phyloP scores from a whole-genome alignment of 2,797 vertebrate species.

The Crocidura indochinensis region DNA sequence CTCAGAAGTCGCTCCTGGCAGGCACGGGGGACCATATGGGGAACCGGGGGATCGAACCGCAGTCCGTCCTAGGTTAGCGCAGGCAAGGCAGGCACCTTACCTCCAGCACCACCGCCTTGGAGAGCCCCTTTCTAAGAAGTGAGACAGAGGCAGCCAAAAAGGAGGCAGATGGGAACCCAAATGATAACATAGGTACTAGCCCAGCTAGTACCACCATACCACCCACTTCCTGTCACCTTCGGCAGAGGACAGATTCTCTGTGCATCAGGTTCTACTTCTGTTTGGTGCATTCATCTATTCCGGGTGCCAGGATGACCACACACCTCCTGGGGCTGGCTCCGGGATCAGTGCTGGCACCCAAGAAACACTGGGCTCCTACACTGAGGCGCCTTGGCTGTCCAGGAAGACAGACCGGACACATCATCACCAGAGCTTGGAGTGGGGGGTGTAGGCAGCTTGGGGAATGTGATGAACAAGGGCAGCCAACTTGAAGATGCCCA shows the following conservation, averaged over 20 bases:
- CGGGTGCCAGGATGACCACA: background rate
- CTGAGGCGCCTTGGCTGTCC: conserved; percentile 67
- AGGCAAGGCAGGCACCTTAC: no score
- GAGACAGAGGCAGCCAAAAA: background rate
- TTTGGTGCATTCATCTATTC: background rate
- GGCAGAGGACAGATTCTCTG: conserved; percentile 28
- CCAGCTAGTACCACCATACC: background rate
- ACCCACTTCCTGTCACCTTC: conserved; percentile 67
- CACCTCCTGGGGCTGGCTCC: conserved; percentile 31
- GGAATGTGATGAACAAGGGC: conserved; percentile 70
- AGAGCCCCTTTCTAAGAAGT: background rate
- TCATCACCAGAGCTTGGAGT: conserved; percentile 73
- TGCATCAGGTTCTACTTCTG: background rate
- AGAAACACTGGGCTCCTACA: no score
- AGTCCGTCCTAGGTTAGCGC: no score
- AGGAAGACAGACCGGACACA: conserved; percentile 49
- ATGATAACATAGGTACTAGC: background rate
- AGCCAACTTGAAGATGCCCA: conserved; percentile 67
- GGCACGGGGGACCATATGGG: no score
- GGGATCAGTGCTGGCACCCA: background rate
- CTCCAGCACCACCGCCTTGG: no score
- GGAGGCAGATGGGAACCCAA: background rate
- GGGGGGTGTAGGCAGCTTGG: conserved; percentile 75
- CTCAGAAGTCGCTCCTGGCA: no score
- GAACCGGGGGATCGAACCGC: no score